A percentile compares a stretch with the other conserved stretches of the same genome.
Evolutionary conservation across 1,140 invertebrate species (phyloP).

Genomic region (Dolichoris vasculosae): DNA sequence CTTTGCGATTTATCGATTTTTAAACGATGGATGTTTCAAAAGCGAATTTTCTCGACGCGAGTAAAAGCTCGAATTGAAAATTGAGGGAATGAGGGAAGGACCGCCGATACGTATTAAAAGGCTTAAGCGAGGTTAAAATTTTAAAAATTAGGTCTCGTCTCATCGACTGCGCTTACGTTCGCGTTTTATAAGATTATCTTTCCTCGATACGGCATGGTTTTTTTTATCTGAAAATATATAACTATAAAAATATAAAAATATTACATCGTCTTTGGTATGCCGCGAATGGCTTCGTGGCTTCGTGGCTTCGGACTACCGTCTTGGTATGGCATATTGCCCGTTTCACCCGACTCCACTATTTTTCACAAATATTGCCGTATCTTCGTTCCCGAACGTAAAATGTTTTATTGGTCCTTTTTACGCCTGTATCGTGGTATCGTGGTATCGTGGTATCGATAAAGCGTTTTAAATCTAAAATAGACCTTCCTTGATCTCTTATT

Average conservation of each 20-base stretch:
- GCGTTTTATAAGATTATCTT: constrained; percentile 1
- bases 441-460: constrained; percentile 23
- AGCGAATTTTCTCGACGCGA: too few relatives aligned
- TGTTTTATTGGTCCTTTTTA: constrained; percentile 41
- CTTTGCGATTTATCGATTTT: too few relatives aligned
- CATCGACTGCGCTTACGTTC: neutral
- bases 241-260: constrained; percentile 49
- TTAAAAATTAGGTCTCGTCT: neutral
- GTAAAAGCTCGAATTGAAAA: neutral
- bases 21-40: too few relatives aligned
- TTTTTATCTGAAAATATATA: constrained; percentile 17
- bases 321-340: constrained; percentile 37
- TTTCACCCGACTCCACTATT: constrained; percentile 30
- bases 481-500: neutral
- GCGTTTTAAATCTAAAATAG: constrained; percentile 41
- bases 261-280: neutral
- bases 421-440: constrained; percentile 21
- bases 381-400: constrained; percentile 40
- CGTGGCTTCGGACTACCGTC: neutral
- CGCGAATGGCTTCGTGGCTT: too few relatives aligned
- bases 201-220: neutral
- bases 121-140: neutral
- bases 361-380: constrained; percentile 44
- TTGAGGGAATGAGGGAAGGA: neutral
- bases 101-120: neutral